Evolutionary conservation across 2,797 vertebrate species (phyloP), one percentile per base, ranked within the genome.

Genomic region (Enteromius mattozi): DNA sequence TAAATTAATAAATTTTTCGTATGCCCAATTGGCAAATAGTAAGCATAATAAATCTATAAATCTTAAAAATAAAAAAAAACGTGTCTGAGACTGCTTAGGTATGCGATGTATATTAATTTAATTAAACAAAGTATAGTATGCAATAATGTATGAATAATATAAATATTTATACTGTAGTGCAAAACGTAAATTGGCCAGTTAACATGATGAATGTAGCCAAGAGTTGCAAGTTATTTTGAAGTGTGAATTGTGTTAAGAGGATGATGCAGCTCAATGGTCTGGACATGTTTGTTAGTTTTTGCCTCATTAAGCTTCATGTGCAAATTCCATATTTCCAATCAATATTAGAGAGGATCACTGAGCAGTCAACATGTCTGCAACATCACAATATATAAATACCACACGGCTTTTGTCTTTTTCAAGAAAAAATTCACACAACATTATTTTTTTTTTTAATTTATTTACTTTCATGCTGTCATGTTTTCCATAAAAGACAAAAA

Each of bases 341-440:
- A 91, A 75, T 91, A 84, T 85, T 91, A 87, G 75, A 91, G 85
- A 90, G 84, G 85, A 88, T 84, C 40, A 75, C 70, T 65, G 21
- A 78, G 56, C 40, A 65, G 37, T 30, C 76, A 61, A 82, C 1
- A 24, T 59, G 9, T 37, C 12, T 80, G 33, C 27, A 81, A 30
- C 24, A 81, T 72, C 24, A 59, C 10, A 81, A 71, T 30, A 42
- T 21, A 69, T 51, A 70, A 78, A 78, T 3, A 45, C 40, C 6
- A 12, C 76, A 77, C 16, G 6, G 17, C 4, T 77, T 59, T 40
- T 17, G 74, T n/a, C 6, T 14, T 14, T 3, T 24, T 24, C 13
- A 27, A 61, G 12, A 24, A 61, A 61, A 14, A 61, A 27, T 27
- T 61, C 24, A 13, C 5, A 61, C n/a, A 61, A 27, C n/a, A 24